Evolutionary conservation across 2,797 vertebrate species (phyloP).

Genomic region (Eulemur mongoz): DNA sequence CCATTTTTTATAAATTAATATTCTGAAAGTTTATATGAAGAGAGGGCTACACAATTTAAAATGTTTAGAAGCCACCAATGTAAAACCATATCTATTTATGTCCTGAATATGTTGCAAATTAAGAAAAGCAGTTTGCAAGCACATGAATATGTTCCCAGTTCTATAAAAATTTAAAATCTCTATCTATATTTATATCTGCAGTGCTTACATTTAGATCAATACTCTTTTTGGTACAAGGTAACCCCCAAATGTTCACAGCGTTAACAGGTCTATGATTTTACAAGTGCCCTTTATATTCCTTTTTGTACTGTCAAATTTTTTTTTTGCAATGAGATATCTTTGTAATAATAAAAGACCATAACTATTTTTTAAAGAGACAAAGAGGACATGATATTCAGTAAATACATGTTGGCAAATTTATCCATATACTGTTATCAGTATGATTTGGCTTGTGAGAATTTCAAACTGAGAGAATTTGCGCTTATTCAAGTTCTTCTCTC

Average conservation of each 20-base stretch:
- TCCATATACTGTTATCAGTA: not conserved
- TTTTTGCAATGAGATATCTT: not conserved
- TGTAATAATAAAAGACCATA: slow-evolving; percentile 18
- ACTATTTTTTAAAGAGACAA: slow-evolving; percentile 5
- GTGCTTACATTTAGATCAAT: not conserved
- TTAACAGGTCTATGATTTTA: slow-evolving; percentile 1
- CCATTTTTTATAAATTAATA: not conserved
- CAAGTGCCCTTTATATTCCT: not conserved
- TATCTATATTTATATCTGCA: not conserved
- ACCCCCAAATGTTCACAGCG: not conserved
- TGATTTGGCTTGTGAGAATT: slow-evolving; percentile 13
- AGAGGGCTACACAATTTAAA: not conserved
- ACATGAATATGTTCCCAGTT: not conserved
- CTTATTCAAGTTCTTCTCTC: not conserved
- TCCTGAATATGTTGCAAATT: not conserved
- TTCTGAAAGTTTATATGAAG: slow-evolving; percentile 18
- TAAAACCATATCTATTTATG: not conserved
- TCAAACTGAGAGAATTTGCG: not conserved
- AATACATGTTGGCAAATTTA: not conserved
- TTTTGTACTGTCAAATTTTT: not conserved
- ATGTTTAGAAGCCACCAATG: not conserved
- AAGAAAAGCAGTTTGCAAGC: not conserved
- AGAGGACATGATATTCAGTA: not conserved
- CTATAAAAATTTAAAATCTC: not conserved
- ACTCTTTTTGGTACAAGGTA: not conserved